Evolutionary conservation across 2,797 vertebrate genomes (phyloP).

Genomic region (Apogon hyalosoma): DNA sequence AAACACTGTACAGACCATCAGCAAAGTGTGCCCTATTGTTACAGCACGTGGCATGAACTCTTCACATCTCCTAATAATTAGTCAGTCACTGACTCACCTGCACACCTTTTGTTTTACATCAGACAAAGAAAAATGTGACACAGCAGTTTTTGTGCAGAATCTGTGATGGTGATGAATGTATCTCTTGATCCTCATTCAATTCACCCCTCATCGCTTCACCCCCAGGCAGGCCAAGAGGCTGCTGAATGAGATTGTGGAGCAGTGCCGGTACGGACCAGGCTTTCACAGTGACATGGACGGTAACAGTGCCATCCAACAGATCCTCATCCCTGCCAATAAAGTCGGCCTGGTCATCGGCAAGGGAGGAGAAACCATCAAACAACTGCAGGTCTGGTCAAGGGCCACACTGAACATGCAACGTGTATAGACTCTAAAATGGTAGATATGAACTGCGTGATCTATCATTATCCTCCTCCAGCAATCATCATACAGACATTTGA

Average conservation of each 20-base stretch:
- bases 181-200: conserved; percentile 28
- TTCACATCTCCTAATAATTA: conserved; percentile 28
- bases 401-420: background rate
- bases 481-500: too few species aligned
- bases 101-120: conserved; percentile 46
- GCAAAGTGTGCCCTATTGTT: conserved; percentile 55
- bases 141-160: conserved; percentile 18
- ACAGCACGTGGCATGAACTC: conserved; percentile 38
- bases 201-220: conserved; percentile 12
- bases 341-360: conserved; percentile 99
- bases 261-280: conserved; percentile 96
- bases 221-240: conserved; percentile 95
- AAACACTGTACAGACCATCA: background rate
- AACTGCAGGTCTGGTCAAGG: conserved; percentile 88
- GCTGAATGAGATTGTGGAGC: conserved; percentile 96
- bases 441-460: background rate
- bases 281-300: conserved; percentile 94
- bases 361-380: conserved; percentile 98
- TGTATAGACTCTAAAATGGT: background rate
- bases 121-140: conserved; percentile 34
- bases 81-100: conserved; percentile 57
- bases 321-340: conserved; percentile 97
- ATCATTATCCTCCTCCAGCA: too few species aligned
- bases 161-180: conserved; percentile 44
- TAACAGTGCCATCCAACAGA: conserved; percentile 94